A percentile compares a stretch with the other conserved stretches of the same genome.
These are phyloP conservation scores for Thalassophryne amazonica DNA, from an alignment of 2,797 vertebrate species.

Conservation along the genomic window DNA sequence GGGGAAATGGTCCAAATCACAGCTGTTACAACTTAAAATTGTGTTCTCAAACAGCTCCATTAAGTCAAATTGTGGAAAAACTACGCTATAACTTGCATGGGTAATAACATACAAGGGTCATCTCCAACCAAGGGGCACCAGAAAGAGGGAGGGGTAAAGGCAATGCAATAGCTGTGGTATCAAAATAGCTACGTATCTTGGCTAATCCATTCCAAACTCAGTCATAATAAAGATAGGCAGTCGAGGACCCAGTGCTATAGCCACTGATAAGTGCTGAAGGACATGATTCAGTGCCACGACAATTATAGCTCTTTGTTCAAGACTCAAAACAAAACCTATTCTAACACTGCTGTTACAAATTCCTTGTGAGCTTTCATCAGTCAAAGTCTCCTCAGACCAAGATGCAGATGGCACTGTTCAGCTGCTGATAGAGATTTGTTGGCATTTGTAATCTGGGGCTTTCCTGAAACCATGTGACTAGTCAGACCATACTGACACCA, in stretches of 20 bases:
- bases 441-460: conserved; percentile 53
- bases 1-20: no score
- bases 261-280: background rate
- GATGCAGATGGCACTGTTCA: conserved; percentile 33
- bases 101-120: no score
- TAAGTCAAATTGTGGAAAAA: no score
- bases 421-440: conserved; percentile 26
- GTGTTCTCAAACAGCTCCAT: no score
- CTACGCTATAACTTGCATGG: no score
- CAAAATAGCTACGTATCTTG: background rate
- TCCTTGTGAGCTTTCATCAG: conserved; percentile 34
- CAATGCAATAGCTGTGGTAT: background rate
- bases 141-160: background rate
- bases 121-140: conserved; percentile 3
- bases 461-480: conserved; percentile 75
- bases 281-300: background rate
- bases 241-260: background rate
- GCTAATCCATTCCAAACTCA: conserved; percentile 7
- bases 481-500: conserved; percentile 51
- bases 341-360: conserved; percentile 20
- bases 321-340: background rate
- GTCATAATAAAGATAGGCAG: conserved; percentile 5
- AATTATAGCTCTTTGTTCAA: background rate
- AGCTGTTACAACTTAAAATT: no score
- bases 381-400: conserved; percentile 13